phyloP scores from a whole-genome alignment of 2,113 vertebrate genomes.

The Hippocampus mohnikei region DNA sequence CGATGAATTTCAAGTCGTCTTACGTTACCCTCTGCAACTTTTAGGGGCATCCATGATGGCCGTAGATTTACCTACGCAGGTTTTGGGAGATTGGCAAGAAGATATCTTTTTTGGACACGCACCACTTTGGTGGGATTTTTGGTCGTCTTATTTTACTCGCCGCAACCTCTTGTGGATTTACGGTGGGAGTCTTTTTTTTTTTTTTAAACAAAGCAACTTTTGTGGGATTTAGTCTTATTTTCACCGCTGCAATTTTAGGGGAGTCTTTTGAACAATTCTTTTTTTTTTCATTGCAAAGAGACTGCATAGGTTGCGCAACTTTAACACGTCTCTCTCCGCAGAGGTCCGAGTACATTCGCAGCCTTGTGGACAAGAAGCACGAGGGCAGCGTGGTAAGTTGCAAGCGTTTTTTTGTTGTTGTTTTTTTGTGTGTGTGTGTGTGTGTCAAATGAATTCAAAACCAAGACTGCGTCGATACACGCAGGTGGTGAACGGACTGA shows the following conservation, averaged over 20 bases:
- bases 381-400: constrained; percentile 80
- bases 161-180: too few relatives aligned
- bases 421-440: not conserved
- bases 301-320: not conserved
- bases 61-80: too few relatives aligned
- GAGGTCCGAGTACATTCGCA: constrained; percentile 78
- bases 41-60: not conserved
- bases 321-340: constrained; percentile 44
- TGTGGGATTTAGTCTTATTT: not conserved
- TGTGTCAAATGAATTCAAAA: not conserved
- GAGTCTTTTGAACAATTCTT: not conserved
- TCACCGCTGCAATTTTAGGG: not conserved
- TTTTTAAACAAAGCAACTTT: not conserved
- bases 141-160: not conserved
- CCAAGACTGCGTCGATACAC: not conserved
- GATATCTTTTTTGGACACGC: too few relatives aligned
- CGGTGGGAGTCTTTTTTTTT: not conserved
- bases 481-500: constrained; percentile 83
- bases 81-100: too few relatives aligned
- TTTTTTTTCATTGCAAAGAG: not conserved
- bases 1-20: not conserved
- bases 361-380: constrained; percentile 78
- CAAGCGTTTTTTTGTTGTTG: not conserved
- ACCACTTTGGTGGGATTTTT: too few relatives aligned
- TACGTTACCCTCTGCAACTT: not conserved